Percentiles rank a stretch among this genome's conserved stretches.
These are phyloP conservation scores for Pseudobourletiella spinata DNA, from an alignment of 1,140 invertebrate genomes.

Conservation along the genomic window DNA sequence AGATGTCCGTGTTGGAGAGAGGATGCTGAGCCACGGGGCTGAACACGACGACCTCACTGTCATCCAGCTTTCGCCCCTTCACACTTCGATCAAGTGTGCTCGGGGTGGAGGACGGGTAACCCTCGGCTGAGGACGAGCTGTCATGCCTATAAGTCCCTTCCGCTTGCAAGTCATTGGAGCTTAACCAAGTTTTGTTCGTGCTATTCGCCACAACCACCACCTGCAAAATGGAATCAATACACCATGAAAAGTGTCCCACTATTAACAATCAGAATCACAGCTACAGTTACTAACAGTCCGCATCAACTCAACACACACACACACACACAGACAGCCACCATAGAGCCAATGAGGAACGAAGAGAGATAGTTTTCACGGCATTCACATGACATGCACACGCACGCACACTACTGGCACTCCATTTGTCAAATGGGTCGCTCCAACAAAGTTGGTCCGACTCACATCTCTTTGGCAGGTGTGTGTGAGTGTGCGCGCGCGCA, in stretches of 20 bases:
- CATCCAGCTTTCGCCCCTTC: slow-evolving; percentile 57
- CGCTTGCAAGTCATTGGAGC: slow-evolving; percentile 31
- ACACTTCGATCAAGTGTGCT: slow-evolving; percentile 48
- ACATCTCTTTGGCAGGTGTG: too few relatives aligned
- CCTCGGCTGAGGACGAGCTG: neutral
- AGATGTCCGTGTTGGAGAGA: slow-evolving; percentile 45
- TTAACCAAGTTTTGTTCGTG: slow-evolving; percentile 36
- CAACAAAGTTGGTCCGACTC: too few relatives aligned
- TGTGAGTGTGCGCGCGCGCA: too few relatives aligned
- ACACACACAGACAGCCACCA: neutral
- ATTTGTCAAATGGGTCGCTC: too few relatives aligned
- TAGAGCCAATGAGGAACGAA: too few relatives aligned
- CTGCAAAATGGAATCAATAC: slow-evolving; percentile 10
- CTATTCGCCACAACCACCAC: slow-evolving; percentile 36
- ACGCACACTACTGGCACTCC: too few relatives aligned
- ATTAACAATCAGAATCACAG: neutral
- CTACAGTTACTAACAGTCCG: neutral
- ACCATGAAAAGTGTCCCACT: neutral
- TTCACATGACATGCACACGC: too few relatives aligned
- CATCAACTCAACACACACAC: too few relatives aligned
- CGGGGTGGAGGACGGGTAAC: slow-evolving; percentile 18
- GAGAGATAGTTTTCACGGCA: too few relatives aligned
- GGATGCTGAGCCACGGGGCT: slow-evolving; percentile 45
- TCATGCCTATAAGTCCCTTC: slow-evolving; percentile 6
- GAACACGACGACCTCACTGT: slow-evolving; percentile 53